Percentiles rank a stretch among this genome's conserved stretches.
Conservation (phyloP, 2,113 vertebrate species). For the Caretta caretta region DNA sequence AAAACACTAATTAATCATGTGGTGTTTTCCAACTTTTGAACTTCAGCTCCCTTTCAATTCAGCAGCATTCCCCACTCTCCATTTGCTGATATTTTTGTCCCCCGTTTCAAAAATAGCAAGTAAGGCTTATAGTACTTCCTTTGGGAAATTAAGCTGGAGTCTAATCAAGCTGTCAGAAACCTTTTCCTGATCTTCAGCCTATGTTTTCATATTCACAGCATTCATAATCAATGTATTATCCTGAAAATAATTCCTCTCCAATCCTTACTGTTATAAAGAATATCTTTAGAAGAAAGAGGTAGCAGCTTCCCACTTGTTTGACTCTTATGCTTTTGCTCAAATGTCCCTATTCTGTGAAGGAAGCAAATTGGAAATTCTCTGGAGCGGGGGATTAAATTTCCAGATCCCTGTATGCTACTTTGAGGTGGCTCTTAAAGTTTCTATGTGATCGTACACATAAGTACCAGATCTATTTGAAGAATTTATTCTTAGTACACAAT, state of each 20-base stretch:
- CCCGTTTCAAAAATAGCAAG: not conserved
- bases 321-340: not conserved
- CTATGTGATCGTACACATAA: not conserved
- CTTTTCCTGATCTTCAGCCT: not conserved
- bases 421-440: conserved; percentile 29
- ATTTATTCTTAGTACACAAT: not conserved
- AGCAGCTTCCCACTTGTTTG: not conserved
- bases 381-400: not conserved
- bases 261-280: not conserved
- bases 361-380: not conserved
- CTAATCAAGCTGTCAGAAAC: not conserved
- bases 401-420: not conserved
- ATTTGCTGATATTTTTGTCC: not conserved
- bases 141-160: not conserved
- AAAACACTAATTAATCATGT: not conserved
- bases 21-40: fast-evolving
- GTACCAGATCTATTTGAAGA: not conserved
- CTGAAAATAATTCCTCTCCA: not conserved
- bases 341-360: not conserved
- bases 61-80: not conserved
- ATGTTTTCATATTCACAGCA: not conserved
- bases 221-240: not conserved
- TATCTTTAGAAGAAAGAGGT: not conserved
- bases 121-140: not conserved
- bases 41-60: not conserved